A percentile compares a stretch with the other conserved stretches of the same genome.
These are phyloP conservation scores for Cremastinae sp. DNA, from an alignment of 2,888 invertebrate genomes.

Conservation along the genomic window DNA sequence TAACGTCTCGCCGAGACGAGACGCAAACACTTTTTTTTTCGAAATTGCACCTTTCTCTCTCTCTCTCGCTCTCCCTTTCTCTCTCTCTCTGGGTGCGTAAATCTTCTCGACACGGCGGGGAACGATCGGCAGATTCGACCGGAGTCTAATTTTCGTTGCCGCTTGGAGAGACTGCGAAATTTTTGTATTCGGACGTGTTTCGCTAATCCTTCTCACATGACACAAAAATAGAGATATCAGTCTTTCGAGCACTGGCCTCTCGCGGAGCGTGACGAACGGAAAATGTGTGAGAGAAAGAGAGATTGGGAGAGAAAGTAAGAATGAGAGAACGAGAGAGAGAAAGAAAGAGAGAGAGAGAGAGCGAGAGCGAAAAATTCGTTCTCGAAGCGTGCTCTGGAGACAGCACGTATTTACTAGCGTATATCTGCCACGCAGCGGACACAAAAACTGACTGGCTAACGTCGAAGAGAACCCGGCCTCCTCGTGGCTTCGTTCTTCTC, in stretches of 20 bases:
- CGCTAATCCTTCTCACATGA: slow-evolving; percentile 9
- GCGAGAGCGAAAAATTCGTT: not conserved
- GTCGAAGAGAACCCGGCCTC: slow-evolving; percentile 62
- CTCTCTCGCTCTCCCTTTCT: not conserved
- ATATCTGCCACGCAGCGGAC: slow-evolving; percentile 69
- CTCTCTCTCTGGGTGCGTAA: not conserved
- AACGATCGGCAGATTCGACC: too few species aligned
- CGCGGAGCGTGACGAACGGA: slow-evolving; percentile 4
- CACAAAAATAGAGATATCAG: slow-evolving; percentile 19
- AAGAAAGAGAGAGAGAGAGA: slow-evolving; percentile 4
- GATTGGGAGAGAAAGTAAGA: slow-evolving; percentile 7
- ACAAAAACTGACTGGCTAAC: slow-evolving; percentile 73
- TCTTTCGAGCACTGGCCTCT: slow-evolving; percentile 4
- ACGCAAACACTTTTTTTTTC: too few species aligned
- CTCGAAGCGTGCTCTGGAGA: slow-evolving; percentile 39
- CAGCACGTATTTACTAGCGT: slow-evolving; percentile 44
- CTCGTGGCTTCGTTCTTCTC: slow-evolving; percentile 62
- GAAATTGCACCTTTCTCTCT: too few species aligned
- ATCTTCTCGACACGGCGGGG: too few species aligned
- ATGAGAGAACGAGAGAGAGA: slow-evolving; percentile 4
- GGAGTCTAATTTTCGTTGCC: too few species aligned
- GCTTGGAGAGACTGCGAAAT: too few species aligned
- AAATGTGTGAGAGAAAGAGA: slow-evolving; percentile 4
- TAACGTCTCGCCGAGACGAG: not conserved
- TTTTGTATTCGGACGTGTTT: not conserved